These are phyloP conservation scores for Scaptomyza graminum DNA, from an alignment of 1,140 invertebrate species.

Conservation along the genomic window DNA sequence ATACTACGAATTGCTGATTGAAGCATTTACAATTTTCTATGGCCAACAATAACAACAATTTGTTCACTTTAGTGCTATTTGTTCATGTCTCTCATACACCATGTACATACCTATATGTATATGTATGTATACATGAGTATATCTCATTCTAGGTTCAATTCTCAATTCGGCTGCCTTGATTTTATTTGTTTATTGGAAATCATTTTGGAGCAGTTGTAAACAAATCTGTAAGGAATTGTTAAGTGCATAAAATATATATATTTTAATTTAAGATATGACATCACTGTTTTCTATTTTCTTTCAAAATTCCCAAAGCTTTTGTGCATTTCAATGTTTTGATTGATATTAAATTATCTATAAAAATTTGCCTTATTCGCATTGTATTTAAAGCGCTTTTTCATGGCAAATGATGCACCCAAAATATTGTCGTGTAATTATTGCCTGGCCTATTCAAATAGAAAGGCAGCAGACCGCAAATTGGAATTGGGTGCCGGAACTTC, in stretches of 20 bases:
- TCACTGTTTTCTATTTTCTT: too few relatives aligned
- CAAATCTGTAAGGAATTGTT: background rate
- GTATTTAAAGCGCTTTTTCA: slow-evolving; percentile 5
- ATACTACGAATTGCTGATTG: slow-evolving; percentile 79
- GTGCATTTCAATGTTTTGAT: too few relatives aligned
- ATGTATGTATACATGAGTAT: background rate
- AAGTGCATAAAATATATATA: too few relatives aligned
- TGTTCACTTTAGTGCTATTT: slow-evolving; percentile 52
- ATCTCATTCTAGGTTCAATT: slow-evolving; percentile 31
- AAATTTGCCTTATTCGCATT: too few relatives aligned
- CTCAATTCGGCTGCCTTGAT: slow-evolving; percentile 65
- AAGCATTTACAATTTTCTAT: slow-evolving; percentile 76
- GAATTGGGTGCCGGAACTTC: slow-evolving; percentile 21
- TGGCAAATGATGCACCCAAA: slow-evolving; percentile 18
- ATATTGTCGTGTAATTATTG: slow-evolving; percentile 36
- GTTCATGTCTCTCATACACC: slow-evolving; percentile 39
- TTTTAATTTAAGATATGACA: too few relatives aligned
- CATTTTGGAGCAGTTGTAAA: slow-evolving; percentile 25
- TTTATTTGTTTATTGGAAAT: slow-evolving; percentile 78
- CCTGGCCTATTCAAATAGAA: slow-evolving; percentile 30
- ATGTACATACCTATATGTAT: slow-evolving; percentile 10
- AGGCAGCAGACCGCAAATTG: slow-evolving; percentile 47
- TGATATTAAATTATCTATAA: too few relatives aligned
- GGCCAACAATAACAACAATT: slow-evolving; percentile 43
- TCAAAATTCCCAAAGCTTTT: too few relatives aligned